Base-by-base conservation (phyloP, 1,140 invertebrate species). In the Archivesica marissinica region DNA sequence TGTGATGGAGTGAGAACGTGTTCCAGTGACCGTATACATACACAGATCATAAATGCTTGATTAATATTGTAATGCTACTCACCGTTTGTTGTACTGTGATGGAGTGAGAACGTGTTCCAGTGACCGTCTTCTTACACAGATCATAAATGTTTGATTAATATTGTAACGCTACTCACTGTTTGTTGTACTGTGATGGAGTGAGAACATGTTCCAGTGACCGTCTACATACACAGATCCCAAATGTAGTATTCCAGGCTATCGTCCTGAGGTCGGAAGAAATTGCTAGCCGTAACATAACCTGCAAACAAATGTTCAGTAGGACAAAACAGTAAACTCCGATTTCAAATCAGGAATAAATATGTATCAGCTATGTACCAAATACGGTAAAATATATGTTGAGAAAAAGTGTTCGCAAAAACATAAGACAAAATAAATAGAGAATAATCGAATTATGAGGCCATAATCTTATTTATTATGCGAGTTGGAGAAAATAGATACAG, bases 231-330 rank as follows among this genome's bases (percentile, higher is more conserved):
- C 4, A 79, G 38, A 30, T 79, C 77, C 50, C 68, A 79, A 11
- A 66, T 4, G 11, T 38, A 41, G 38, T 68, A 79, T 20, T 25
- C 7, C 0, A 79, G 25, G 6, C 0, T 20, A 28, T 28, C 56
- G 23, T 66, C 61, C 2, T 61, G 38, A 0, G 77, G 56, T 64
- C 59, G 15, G n/a, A 30, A 79, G 13, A 11, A 2, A 50, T 47
- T 79, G 33, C n/a, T 66, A 3, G 77, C 77, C 15, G 61, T 68
- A 6, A 79, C 59, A 79, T 79, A 79, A 20, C 77, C 77, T 79
- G 15, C 4, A 77, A 59, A 39, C 2, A 30, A 54, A 0, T 7
- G 50, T 56, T 56, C 7, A 20, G 25, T 47, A 47, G 20, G 44
- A 20, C 20, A 47, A 47, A 11, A 47, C 9, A 20, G 9, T 20